Percentiles rank a stretch among this genome's conserved stretches.
Evolutionary conservation across 2,797 vertebrate species (phyloP).

Genomic region (Pagetopsis macropterus): DNA sequence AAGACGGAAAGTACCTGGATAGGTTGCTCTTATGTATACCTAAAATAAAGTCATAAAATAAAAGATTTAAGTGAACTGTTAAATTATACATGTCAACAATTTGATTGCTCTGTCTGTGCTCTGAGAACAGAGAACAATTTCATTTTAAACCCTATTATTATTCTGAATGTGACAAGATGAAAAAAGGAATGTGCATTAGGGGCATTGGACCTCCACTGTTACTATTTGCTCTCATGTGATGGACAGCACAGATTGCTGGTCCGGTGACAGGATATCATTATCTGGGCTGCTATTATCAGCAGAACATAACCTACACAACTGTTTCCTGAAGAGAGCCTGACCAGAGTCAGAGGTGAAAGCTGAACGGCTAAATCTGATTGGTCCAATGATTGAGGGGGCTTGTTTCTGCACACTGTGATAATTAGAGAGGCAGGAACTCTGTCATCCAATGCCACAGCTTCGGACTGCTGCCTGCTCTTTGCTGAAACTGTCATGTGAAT

Average conservation of each 20-base stretch:
- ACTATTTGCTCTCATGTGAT: conserved; percentile 23
- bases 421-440: conserved; percentile 52
- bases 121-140: neutral
- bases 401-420: conserved; percentile 52
- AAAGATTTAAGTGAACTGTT: conserved; percentile 1
- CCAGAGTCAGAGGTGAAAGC: conserved; percentile 44
- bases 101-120: conserved; percentile 1
- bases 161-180: neutral
- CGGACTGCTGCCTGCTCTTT: conserved; percentile 34
- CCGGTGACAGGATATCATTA: conserved; percentile 38
- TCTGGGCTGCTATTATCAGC: conserved; percentile 45
- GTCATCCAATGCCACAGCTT: conserved; percentile 30
- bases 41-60: conserved; percentile 1
- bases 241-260: conserved; percentile 16
- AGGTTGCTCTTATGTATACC: no score
- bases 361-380: conserved; percentile 37
- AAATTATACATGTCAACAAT: neutral
- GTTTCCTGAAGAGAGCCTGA: conserved; percentile 44
- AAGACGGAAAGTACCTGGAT: no score
- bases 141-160: neutral
- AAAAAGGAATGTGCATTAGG: neutral
- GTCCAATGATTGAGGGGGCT: conserved; percentile 24
- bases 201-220: conserved; percentile 1
- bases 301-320: conserved; percentile 39
- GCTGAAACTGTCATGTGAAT: conserved; percentile 34